phyloP scores from a whole-genome alignment of 2,888 invertebrate genomes.

The Plebejus melissa region DNA sequence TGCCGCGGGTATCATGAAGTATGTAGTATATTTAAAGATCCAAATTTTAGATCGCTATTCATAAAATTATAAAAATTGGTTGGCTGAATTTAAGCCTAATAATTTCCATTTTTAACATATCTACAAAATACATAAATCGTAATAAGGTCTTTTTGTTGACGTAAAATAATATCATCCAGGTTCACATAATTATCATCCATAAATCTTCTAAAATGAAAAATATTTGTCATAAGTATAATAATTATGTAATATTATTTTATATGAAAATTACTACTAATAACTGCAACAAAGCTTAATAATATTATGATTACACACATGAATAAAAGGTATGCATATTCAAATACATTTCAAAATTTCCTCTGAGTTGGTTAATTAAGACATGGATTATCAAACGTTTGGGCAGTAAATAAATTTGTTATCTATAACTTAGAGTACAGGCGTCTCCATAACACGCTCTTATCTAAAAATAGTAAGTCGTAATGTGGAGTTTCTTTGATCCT shows the following conservation, averaged over 20 bases:
- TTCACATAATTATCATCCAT: no score
- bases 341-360: conserved; percentile 50
- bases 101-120: no score
- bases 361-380: conserved; percentile 78
- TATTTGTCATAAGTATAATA: no score
- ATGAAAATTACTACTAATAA: no score
- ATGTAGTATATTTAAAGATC: conserved; percentile 28
- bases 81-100: no score
- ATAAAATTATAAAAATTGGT: no score
- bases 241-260: no score
- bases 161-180: no score
- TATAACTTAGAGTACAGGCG: conserved; percentile 67
- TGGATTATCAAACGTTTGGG: conserved; percentile 77
- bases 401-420: conserved; percentile 78
- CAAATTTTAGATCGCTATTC: conserved; percentile 41
- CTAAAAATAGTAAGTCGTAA: conserved; percentile 63
- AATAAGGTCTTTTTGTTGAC: no score
- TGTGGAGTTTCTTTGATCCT: conserved; percentile 72
- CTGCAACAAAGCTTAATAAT: no score
- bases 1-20: conserved; percentile 14
- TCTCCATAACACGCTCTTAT: conserved; percentile 72
- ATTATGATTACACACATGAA: not conserved
- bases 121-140: no score
- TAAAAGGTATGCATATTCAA: not conserved
- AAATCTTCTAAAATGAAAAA: no score